Evolutionary conservation across 2,888 invertebrate genomes (phyloP).

Genomic region (Amphimallon solstitiale): DNA sequence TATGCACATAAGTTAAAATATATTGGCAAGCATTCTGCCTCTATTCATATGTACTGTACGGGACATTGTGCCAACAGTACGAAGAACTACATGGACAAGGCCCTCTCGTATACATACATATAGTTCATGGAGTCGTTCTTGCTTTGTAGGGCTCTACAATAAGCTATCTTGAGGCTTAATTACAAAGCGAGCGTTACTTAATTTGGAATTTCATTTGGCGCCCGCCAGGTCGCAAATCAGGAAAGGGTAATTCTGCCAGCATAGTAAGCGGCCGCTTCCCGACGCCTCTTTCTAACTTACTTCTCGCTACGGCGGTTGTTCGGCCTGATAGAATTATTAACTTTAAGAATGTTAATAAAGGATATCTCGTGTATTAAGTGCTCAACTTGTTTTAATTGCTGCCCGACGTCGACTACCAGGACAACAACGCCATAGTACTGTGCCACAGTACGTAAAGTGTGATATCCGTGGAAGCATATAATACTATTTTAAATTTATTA

Average conservation of each 20-base stretch:
- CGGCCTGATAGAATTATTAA: conserved; percentile 41
- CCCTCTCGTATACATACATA: neutral
- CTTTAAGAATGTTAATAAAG: conserved; percentile 42
- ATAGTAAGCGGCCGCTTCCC: neutral
- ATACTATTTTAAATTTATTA: too few relatives aligned
- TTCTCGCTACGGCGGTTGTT: conserved; percentile 20
- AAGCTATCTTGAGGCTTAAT: conserved; percentile 63
- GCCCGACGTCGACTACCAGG: neutral
- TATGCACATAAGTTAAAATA: too few relatives aligned
- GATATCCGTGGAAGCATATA: too few relatives aligned
- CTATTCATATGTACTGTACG: neutral
- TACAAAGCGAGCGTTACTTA: conserved; percentile 60
- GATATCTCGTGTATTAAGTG: conserved; percentile 30
- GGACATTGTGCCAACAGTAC: conserved; percentile 2
- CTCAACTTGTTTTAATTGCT: conserved; percentile 27
- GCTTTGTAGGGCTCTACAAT: conserved; percentile 51
- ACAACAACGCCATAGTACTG: neutral
- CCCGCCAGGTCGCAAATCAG: conserved; percentile 62
- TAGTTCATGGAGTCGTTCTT: neutral
- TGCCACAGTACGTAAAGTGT: too few relatives aligned
- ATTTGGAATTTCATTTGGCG: conserved; percentile 65
- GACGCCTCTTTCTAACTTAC: conserved; percentile 42
- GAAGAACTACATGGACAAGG: neutral
- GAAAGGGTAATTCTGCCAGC: conserved; percentile 58
- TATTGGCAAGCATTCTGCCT: too few relatives aligned